phyloP scores from a whole-genome alignment of 2,888 invertebrate genomes.

The Nezara viridula region DNA sequence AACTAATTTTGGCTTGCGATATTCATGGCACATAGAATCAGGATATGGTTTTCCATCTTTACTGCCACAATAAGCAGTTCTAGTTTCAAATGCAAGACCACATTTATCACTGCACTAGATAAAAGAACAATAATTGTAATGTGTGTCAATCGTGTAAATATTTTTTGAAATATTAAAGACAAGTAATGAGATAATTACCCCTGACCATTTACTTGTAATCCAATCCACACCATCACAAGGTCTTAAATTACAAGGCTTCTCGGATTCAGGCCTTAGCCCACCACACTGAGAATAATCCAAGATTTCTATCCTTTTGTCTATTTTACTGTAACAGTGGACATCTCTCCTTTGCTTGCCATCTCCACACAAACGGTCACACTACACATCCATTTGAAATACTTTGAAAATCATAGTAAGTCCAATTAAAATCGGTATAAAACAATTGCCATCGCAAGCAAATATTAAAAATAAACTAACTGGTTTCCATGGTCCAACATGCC shows the following conservation, averaged over 20 bases:
- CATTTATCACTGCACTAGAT: slow-evolving; percentile 83
- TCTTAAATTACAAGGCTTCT: slow-evolving; percentile 80
- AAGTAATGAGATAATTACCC: slow-evolving; percentile 74
- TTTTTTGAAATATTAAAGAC: slow-evolving; percentile 25
- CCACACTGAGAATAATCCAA: slow-evolving; percentile 75
- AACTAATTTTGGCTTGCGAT: slow-evolving; percentile 76
- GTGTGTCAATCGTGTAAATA: slow-evolving; percentile 51
- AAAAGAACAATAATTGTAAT: slow-evolving; percentile 50
- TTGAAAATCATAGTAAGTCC: slow-evolving; percentile 50
- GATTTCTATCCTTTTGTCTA: slow-evolving; percentile 76
- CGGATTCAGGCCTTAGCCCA: slow-evolving; percentile 79
- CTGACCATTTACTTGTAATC: slow-evolving; percentile 89
- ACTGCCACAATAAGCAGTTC: slow-evolving; percentile 81
- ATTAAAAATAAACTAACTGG: slow-evolving; percentile 75
- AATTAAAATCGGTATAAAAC: slow-evolving; percentile 29
- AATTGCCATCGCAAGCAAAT: slow-evolving; percentile 1
- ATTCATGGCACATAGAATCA: slow-evolving; percentile 78
- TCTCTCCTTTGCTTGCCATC: slow-evolving; percentile 85
- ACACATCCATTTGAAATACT: slow-evolving; percentile 63
- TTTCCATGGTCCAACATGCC: slow-evolving; percentile 92
- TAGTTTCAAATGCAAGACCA: slow-evolving; percentile 80
- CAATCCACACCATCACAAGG: slow-evolving; percentile 95
- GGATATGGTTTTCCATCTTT: slow-evolving; percentile 78
- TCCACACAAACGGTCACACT: slow-evolving; percentile 94
- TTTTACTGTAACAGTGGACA: slow-evolving; percentile 83